These are phyloP conservation scores for Diceros bicornis DNA, from an alignment of 2,797 vertebrate genomes.

Conservation along the genomic window DNA sequence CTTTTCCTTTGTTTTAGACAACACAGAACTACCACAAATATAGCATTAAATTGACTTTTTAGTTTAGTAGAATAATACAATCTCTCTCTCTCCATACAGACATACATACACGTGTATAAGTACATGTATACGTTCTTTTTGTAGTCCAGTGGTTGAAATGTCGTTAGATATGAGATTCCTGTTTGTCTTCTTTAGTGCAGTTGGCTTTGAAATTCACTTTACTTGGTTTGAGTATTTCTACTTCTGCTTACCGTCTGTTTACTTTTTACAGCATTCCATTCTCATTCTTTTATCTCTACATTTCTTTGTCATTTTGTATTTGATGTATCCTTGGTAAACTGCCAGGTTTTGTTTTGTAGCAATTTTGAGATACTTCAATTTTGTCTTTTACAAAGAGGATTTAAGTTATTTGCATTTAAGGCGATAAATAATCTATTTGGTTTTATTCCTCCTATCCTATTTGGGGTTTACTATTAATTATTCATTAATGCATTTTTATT, in stretches of 20 bases:
- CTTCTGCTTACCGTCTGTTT: not conserved
- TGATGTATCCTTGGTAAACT: not conserved
- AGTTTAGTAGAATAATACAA: not conserved
- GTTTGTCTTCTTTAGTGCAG: not conserved
- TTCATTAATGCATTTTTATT: not conserved
- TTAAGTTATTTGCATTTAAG: not conserved
- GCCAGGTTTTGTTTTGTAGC: not conserved
- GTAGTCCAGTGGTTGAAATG: not conserved
- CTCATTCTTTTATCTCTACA: not conserved
- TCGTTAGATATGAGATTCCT: not conserved
- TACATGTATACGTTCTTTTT: not conserved
- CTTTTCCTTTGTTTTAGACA: not conserved
- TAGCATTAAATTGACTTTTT: not conserved
- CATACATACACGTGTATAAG: not conserved
- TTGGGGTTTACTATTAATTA: not conserved
- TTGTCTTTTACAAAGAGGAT: not conserved
- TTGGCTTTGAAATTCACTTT: not conserved
- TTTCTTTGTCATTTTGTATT: not conserved
- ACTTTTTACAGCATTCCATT: not conserved
- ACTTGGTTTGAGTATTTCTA: not conserved
- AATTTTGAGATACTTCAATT: not conserved
- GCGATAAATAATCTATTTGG: not conserved
- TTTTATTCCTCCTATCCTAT: not conserved
- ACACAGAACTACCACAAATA: not conserved
- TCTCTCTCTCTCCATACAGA: not conserved